Base-by-base conservation (phyloP, 2,888 invertebrate genomes). In the Synanthedon myopaeformis region DNA sequence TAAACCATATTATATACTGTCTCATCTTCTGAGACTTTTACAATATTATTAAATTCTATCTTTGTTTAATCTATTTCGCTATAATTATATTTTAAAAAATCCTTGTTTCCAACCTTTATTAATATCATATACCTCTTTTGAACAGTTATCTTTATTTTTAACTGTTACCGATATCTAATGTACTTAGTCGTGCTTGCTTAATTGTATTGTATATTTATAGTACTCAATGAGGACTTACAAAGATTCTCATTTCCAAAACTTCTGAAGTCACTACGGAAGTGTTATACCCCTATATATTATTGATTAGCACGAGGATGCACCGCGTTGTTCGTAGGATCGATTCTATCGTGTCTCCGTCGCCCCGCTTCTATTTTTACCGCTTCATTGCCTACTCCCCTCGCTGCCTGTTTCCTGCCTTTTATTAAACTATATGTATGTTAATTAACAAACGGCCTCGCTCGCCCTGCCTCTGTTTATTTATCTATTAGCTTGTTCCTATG, bases 371-470 rank as follows among this genome's bases (percentile, higher is more conserved):
- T 87, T 86, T 87, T 86, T 86, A 86, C 85, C 84, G 86, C 87
- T 84, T 83, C 86, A 86, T 86, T 82, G 86, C 82, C 70, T 81
- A 73, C 84, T 84, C 86, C 86, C 85, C 86, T 85, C 81, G 70
- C 72, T 73, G 80, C 75, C 70, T 72, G 82, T 74, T 86, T 86
- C 86, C 87, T 86, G 87, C 82, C 83, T 82, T 84, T 82, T 85
- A 87, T 86, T 84, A 86, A 85, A 85, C 82, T 85, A 85, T 86
- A 80, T 82, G 79, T 84, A 86, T 86, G 86, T 84, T 85, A 86
- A 87, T 87, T 87, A 86, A 82, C 79, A 84, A 35, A 76, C 79
- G 82, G 78, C 84, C 80, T 81, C 82, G 61, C 65, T 70, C 65
- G 61, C 69, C 70, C 70, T 69, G 70, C 61, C 66, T 72, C 67